Evolutionary conservation across 2,888 invertebrate genomes (phyloP).

Genomic region (Sphaeridia pumilis): DNA sequence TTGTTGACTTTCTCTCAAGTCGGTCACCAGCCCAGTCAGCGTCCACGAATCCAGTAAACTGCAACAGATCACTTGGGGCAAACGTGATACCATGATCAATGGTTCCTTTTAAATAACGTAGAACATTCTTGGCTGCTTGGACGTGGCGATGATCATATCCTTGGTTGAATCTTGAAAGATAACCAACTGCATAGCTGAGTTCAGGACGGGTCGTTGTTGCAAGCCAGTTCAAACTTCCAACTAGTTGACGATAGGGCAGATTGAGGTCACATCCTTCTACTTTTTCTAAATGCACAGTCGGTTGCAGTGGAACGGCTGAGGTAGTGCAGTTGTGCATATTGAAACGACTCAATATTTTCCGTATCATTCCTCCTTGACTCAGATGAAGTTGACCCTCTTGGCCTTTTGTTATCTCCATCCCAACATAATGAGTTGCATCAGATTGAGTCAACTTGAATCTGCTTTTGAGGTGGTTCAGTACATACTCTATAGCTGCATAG

Average conservation of each 20-base stretch:
- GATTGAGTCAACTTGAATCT: conserved; percentile 8
- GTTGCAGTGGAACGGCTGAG: conserved; percentile 31
- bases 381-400: conserved; percentile 23
- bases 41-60: conserved; percentile 23
- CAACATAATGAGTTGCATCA: conserved; percentile 11
- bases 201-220: neutral
- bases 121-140: conserved; percentile 30
- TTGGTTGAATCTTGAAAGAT: neutral
- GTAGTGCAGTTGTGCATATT: conserved; percentile 36
- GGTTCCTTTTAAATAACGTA: conserved; percentile 32
- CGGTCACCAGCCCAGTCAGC: conserved; percentile 30
- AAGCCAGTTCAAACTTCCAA: neutral
- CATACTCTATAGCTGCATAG: neutral
- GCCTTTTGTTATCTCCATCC: conserved; percentile 6
- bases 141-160: conserved; percentile 15
- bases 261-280: neutral
- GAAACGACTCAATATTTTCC: conserved; percentile 33
- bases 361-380: conserved; percentile 33
- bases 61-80: neutral
- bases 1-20: conserved; percentile 30
- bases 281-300: conserved; percentile 4
- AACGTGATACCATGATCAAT: conserved; percentile 15
- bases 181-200: too few relatives aligned
- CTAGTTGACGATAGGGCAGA: neutral
- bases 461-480: neutral